Conservation (phyloP, 2,113 vertebrate species). For the Engraulis encrasicolus region DNA sequence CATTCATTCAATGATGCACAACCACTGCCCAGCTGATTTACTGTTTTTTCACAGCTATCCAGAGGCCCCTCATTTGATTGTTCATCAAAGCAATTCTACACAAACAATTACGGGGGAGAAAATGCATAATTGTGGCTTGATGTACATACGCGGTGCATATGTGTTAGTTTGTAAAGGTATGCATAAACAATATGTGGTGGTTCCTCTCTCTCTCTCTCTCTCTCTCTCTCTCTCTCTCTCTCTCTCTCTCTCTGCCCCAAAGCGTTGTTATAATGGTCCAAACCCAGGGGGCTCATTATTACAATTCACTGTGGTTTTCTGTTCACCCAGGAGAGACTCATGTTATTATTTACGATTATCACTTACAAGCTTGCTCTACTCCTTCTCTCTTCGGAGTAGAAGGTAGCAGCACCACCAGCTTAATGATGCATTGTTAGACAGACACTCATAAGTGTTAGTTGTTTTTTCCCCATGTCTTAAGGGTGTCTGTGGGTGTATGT, state of each 20-base stretch:
- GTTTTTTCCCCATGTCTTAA: neutral
- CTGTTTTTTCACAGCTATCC: neutral
- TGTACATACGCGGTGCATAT: conserved; percentile 29
- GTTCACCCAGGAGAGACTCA: conserved; percentile 63
- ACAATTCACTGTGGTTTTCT: conserved; percentile 67
- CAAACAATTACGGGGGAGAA: conserved; percentile 10
- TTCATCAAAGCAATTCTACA: conserved; percentile 15
- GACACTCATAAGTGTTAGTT: neutral
- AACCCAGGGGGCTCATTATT: conserved; percentile 78
- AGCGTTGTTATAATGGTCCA: conserved; percentile 70
- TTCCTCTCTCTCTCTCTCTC: too few relatives aligned
- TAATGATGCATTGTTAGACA: neutral
- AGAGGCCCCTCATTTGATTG: conserved; percentile 11
- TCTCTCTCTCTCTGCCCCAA: conserved; percentile 65
- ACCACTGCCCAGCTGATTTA: neutral
- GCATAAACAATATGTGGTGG: conserved; percentile 71
- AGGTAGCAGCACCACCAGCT: neutral
- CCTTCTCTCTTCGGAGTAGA: conserved; percentile 44
- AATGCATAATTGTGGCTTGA: conserved; percentile 5
- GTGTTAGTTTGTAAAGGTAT: conserved; percentile 73
- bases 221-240: too few relatives aligned
- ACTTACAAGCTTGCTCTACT: conserved; percentile 66
- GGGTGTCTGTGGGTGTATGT: too few relatives aligned
- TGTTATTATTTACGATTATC: conserved; percentile 77
- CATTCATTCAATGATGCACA: neutral